Conservation (phyloP, 2,113 vertebrate genomes). For the Pteropus alecto region DNA sequence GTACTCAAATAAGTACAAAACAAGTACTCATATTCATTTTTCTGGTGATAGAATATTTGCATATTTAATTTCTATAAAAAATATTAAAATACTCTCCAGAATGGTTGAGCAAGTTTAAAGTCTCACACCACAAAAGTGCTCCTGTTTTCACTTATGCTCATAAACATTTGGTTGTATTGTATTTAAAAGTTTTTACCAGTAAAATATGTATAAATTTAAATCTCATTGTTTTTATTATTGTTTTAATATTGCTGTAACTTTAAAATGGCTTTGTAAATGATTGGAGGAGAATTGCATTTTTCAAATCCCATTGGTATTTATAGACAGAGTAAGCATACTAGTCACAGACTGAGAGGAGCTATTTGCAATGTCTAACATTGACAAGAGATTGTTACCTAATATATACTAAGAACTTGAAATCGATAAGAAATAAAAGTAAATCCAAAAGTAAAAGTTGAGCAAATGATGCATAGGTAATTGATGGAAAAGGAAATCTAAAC, state of each 20-base stretch:
- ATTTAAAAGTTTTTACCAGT: background rate
- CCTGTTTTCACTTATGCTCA: background rate
- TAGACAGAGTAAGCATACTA: background rate
- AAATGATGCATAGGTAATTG: background rate
- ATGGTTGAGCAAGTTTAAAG: background rate
- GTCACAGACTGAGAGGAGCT: background rate
- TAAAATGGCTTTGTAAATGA: background rate
- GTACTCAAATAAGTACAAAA: background rate
- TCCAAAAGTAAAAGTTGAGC: background rate
- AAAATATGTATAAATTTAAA: background rate
- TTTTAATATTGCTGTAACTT: background rate
- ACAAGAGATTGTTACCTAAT: background rate
- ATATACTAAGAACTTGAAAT: background rate
- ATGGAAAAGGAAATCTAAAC: background rate
- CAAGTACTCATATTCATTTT: background rate
- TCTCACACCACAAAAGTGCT: background rate
- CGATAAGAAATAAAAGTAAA: background rate
- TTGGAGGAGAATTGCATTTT: background rate
- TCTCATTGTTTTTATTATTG: background rate
- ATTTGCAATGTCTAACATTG: background rate
- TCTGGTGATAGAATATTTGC: background rate
- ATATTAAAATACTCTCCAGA: background rate
- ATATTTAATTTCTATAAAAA: background rate
- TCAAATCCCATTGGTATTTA: background rate
- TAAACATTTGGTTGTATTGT: background rate